Conservation (phyloP, 2,888 invertebrate species). For the Drosophila falleni region DNA sequence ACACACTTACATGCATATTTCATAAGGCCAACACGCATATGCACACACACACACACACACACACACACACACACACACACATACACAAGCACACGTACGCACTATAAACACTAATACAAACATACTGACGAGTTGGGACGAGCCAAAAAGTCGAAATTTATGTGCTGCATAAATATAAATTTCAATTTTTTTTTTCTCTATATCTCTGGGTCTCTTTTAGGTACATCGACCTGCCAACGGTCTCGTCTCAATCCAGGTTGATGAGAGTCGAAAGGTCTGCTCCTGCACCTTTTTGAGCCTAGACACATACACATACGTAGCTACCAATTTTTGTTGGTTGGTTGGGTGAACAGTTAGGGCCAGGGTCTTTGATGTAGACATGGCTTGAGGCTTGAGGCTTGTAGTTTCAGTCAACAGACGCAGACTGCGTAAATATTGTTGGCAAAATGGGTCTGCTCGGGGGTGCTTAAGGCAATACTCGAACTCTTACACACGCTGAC, state of each 20-base stretch:
- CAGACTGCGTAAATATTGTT: slow-evolving; percentile 65
- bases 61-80: slow-evolving; percentile 19
- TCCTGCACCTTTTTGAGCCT: slow-evolving; percentile 38
- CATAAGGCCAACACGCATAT: slow-evolving; percentile 50
- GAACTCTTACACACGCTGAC: slow-evolving; percentile 6
- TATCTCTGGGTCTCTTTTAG: slow-evolving; percentile 19
- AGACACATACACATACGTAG: too few relatives aligned
- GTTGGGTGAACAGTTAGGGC: slow-evolving; percentile 23
- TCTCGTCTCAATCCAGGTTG: slow-evolving; percentile 30
- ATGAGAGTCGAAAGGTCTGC: slow-evolving; percentile 8
- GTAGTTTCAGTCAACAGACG: slow-evolving; percentile 60
- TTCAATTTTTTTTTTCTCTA: slow-evolving; percentile 61
- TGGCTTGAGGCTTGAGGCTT: slow-evolving; percentile 39
- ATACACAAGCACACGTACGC: slow-evolving; percentile 54
- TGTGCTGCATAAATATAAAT: slow-evolving; percentile 79
- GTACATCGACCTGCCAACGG: slow-evolving; percentile 50
- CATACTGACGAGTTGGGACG: slow-evolving; percentile 30
- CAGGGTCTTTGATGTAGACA: slow-evolving; percentile 54
- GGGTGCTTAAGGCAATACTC: slow-evolving; percentile 21
- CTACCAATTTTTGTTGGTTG: slow-evolving; percentile 42
- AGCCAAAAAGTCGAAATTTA: slow-evolving; percentile 76
- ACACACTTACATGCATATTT: slow-evolving; percentile 50
- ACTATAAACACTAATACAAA: slow-evolving; percentile 66
- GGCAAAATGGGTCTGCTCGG: slow-evolving; percentile 30
- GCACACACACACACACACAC: slow-evolving; percentile 61